phyloP scores from a whole-genome alignment of 2,113 vertebrate genomes.

The Sakesphorus luctuosus region DNA sequence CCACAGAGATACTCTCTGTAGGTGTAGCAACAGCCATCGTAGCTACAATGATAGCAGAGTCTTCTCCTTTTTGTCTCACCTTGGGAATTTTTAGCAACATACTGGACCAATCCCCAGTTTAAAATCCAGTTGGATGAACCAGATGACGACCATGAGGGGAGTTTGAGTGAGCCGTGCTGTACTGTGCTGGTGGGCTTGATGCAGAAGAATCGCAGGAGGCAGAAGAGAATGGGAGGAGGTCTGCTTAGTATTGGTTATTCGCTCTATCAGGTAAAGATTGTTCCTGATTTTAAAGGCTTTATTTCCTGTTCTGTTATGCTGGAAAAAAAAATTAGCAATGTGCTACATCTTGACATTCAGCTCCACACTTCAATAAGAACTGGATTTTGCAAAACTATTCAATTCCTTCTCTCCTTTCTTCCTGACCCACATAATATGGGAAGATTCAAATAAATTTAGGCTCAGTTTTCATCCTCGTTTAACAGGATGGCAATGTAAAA shows the following conservation, averaged over 20 bases:
- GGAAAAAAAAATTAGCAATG: not conserved
- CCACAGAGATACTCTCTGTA: not conserved
- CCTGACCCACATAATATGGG: not conserved
- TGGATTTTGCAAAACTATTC: conserved; percentile 10
- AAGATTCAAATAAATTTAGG: not conserved
- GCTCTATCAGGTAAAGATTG: conserved; percentile 77
- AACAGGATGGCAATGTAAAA: not conserved
- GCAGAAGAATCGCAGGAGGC: conserved; percentile 84
- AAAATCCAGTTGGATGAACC: conserved; percentile 78
- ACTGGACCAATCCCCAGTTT: conserved; percentile 89
- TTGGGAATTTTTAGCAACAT: conserved; percentile 69
- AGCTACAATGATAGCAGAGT: not conserved
- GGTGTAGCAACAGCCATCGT: not conserved
- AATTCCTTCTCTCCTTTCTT: not conserved
- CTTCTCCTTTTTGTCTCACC: not conserved
- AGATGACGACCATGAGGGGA: conserved; percentile 81
- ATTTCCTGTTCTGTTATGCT: not conserved
- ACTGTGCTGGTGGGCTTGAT: conserved; percentile 84
- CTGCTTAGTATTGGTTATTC: conserved; percentile 85
- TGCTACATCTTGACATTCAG: not conserved
- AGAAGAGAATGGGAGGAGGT: conserved; percentile 80
- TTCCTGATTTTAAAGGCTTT: not conserved
- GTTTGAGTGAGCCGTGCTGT: conserved; percentile 73
- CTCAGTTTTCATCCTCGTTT: not conserved
- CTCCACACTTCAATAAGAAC: not conserved